phyloP scores from a whole-genome alignment of 2,888 invertebrate genomes.

The Chorisops tibialis region DNA sequence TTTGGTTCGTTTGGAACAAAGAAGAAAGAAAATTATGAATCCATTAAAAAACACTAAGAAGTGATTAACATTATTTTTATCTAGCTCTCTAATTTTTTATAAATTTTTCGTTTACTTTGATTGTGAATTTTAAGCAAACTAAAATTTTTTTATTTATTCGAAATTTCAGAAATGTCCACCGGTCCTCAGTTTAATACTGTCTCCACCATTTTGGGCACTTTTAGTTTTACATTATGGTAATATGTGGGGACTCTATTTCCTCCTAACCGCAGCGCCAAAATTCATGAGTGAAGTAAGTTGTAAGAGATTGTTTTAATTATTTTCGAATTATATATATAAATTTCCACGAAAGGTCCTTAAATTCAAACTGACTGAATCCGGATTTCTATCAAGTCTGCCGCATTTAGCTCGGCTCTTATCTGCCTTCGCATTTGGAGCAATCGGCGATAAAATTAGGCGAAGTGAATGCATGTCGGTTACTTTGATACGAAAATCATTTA shows the following conservation, averaged over 20 bases:
- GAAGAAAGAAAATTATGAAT: no score
- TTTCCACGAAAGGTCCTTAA: conserved; percentile 56
- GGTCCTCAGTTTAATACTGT: conserved; percentile 59
- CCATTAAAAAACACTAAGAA: no score
- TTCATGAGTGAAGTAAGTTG: conserved; percentile 61
- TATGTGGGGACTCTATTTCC: conserved; percentile 72
- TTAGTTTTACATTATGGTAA: conserved; percentile 69
- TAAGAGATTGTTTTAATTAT: neutral
- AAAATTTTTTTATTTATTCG: conserved; percentile 29
- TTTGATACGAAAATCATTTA: conserved; percentile 63
- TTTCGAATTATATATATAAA: no score
- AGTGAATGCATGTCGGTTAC: conserved; percentile 54
- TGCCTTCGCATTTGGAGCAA: conserved; percentile 67
- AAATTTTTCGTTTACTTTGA: neutral
- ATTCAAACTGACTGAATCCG: conserved; percentile 68
- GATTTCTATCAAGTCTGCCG: conserved; percentile 66
- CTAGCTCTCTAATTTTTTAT: no score
- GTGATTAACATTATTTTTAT: no score
- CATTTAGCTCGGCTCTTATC: conserved; percentile 66
- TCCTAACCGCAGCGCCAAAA: conserved; percentile 72
- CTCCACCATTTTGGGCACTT: conserved; percentile 68
- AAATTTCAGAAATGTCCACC: conserved; percentile 63
- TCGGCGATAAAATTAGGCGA: conserved; percentile 62
- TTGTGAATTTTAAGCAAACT: neutral
- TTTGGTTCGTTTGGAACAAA: no score